Evolutionary conservation across 1,140 invertebrate species (phyloP), one percentile per base, ranked within the genome.

Genomic region (Stenopsyche tienmushanensis): DNA sequence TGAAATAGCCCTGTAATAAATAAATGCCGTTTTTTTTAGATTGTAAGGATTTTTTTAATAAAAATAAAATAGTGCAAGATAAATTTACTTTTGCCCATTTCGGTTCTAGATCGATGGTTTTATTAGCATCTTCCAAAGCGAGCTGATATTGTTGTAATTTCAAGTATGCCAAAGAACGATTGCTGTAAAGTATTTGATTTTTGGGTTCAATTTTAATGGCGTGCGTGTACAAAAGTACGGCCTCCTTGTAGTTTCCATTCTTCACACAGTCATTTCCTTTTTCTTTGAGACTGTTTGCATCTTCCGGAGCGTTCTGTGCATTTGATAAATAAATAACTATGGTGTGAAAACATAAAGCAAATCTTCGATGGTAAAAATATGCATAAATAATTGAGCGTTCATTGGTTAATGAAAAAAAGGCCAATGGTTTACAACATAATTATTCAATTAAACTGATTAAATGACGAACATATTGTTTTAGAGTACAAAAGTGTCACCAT

Each of bases 161-260:
- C 13, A 92, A 77, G 77, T 92, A 92, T 18, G 89, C 89, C 71
- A 86, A 83, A 2, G 90, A 93, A 73, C 91, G 80, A 75, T 93
- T 93, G 72, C 90, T 91, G 74, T 90, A 90, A 2, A 92, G 74
- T 5, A 86, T 80, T 75, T 84, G 85, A 78, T 91, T 91, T 49
- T 80, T 81, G 23, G 85, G 83, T 71, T 92, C 88, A 60, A 87
- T 74, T 79, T 91, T 90, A 71, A 93, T 86, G 1, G 90, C 91
- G 73, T 90, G 84, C 10, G 88, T 89, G 73, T 92, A 93, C 78
- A 91, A 88, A 53, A 92, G 76, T 60, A 91, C 83, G 17, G 91
- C 90, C 78, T 92, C 90, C 69, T 85, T 84, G 75, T 82, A 88
- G 71, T 90, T 90, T 59, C 83, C 82, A 71, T 87, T 81, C 75